Evolutionary conservation across 2,113 vertebrate species (phyloP).

Genomic region (Sebastes schlegelii): DNA sequence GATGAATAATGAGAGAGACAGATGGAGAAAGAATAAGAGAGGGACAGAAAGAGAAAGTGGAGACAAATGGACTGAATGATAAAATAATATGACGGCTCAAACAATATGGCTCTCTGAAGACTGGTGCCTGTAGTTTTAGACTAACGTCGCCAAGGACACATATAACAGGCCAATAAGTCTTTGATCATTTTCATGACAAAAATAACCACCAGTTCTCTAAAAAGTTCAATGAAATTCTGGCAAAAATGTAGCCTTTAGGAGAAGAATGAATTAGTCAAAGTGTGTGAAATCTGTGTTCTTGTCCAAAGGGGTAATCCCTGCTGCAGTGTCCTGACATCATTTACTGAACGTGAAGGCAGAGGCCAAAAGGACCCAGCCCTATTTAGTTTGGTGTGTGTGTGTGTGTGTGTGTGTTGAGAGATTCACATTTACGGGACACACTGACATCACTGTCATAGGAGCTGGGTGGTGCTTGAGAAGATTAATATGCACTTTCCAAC

Average conservation of each 20-base stretch:
- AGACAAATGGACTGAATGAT: slow-evolving; percentile 40
- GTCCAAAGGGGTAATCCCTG: not conserved
- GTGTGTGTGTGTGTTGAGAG: not conserved
- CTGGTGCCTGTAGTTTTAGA: slow-evolving; percentile 1
- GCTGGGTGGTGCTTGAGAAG: slow-evolving; percentile 23
- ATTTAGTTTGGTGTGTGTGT: not conserved
- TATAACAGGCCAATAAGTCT: slow-evolving; percentile 7
- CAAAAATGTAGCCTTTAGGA: not conserved
- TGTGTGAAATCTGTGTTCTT: not conserved
- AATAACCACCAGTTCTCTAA: not conserved
- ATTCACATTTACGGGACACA: slow-evolving; percentile 29
- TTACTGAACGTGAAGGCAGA: not conserved
- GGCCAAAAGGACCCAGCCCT: slow-evolving; percentile 3
- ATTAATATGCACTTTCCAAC: slow-evolving; percentile 22
- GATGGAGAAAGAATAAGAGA: slow-evolving; percentile 42
- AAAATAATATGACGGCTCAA: slow-evolving; percentile 53
- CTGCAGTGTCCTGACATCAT: slow-evolving; percentile 12
- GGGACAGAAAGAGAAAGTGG: slow-evolving; percentile 1
- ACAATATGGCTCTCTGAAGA: slow-evolving; percentile 29
- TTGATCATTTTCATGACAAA: slow-evolving; percentile 19
- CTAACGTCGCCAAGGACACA: not conserved
- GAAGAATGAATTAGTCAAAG: not conserved
- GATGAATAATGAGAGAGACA: slow-evolving; percentile 55
- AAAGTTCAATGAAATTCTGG: not conserved
- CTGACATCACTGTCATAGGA: slow-evolving; percentile 48